A percentile compares a stretch with the other conserved stretches of the same genome.
Conservation (phyloP, 1,140 invertebrate genomes). For the Diprion similis region DNA sequence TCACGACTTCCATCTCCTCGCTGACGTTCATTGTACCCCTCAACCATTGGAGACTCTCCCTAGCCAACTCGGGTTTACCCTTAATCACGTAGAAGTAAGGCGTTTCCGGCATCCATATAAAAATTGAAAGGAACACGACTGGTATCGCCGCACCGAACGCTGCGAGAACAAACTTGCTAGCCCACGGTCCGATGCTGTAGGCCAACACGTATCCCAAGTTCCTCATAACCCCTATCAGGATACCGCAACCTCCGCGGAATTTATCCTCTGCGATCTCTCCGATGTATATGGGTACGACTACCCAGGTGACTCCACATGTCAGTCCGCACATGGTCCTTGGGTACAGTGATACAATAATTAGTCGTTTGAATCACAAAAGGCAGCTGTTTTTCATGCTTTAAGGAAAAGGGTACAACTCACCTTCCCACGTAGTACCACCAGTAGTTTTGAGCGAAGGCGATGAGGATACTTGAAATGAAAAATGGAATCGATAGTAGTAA, state of each 20-base stretch:
- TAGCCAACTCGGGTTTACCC: constrained; percentile 34
- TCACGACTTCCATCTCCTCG: constrained; percentile 67
- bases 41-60: constrained; percentile 63
- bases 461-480: constrained; percentile 66
- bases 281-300: constrained; percentile 68
- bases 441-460: constrained; percentile 55
- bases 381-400: no score
- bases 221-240: constrained; percentile 65
- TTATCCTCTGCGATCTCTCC: constrained; percentile 68
- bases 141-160: constrained; percentile 52
- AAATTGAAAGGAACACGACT: constrained; percentile 50
- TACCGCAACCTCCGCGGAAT: constrained; percentile 70
- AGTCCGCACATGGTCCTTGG: no score
- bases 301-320: constrained; percentile 71
- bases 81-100: constrained; percentile 47
- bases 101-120: constrained; percentile 63
- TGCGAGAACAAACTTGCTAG: constrained; percentile 50
- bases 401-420: not conserved
- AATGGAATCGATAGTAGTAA: constrained; percentile 61
- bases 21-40: constrained; percentile 63
- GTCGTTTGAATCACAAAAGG: no score
- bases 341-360: no score
- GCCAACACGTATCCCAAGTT: constrained; percentile 61
- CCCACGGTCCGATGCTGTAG: constrained; percentile 56
- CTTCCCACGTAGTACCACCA: not conserved